Conservation (phyloP, 2,888 invertebrate genomes). For the Desoria tigrina region DNA sequence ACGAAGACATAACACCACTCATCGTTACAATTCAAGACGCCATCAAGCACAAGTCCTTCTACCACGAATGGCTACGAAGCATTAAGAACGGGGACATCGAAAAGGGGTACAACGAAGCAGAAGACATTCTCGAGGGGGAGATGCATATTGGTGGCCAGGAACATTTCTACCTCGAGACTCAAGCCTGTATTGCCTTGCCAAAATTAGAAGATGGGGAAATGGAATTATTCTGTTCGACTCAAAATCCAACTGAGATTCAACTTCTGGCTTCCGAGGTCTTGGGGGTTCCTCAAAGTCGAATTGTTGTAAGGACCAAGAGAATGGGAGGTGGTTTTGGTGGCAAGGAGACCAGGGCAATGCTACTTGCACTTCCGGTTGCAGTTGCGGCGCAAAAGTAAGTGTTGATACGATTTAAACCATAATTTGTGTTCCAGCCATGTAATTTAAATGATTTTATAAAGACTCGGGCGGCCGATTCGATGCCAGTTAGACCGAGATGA, state of each 20-base stretch:
- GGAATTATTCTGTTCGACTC: slow-evolving; percentile 80
- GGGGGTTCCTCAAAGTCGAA: slow-evolving; percentile 57
- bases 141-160: slow-evolving; percentile 82
- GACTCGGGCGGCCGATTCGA: slow-evolving; percentile 74
- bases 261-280: slow-evolving; percentile 54
- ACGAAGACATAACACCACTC: slow-evolving; percentile 74
- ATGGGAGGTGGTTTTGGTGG: slow-evolving; percentile 96
- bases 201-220: slow-evolving; percentile 78
- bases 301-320: slow-evolving; percentile 57
- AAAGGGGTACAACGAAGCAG: slow-evolving; percentile 67
- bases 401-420: slow-evolving; percentile 1
- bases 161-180: slow-evolving; percentile 93
- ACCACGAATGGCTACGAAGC: slow-evolving; percentile 50
- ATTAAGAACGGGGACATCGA: slow-evolving; percentile 65
- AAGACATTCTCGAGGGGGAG: slow-evolving; percentile 77
- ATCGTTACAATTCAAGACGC: slow-evolving; percentile 87
- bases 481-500: slow-evolving; percentile 91
- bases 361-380: slow-evolving; percentile 73
- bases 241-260: slow-evolving; percentile 62
- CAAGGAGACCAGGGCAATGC: slow-evolving; percentile 76
- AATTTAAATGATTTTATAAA: slow-evolving; percentile 55
- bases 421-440: background rate
- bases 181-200: slow-evolving; percentile 58
- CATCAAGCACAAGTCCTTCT: slow-evolving; percentile 74
- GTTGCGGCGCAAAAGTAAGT: slow-evolving; percentile 72